Base-by-base conservation (phyloP, 2,113 vertebrate species). In the Eurystomus gularis region DNA sequence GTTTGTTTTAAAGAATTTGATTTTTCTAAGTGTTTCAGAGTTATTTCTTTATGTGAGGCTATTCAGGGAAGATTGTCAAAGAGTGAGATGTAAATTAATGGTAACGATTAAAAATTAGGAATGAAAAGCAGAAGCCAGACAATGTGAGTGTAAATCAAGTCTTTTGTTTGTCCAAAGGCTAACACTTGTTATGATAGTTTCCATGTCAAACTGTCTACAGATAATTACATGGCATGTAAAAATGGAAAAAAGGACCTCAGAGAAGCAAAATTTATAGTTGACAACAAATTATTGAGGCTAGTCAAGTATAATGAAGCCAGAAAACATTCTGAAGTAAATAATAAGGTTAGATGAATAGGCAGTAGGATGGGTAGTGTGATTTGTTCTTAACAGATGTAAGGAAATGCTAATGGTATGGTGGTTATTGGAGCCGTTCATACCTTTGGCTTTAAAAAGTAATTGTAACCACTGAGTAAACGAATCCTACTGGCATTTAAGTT, bases 321-420 rank as follows among this genome's bases (percentile, higher is more conserved):
- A 88, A 93, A 96, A 86, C 24, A 48, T 75, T 81, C 48, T 78
- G 42, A 94, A 83, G 51, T 85, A 93, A 91, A 88, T 94, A 94
- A 82, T 49, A 88, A 86, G 20, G 39, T 81, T 78, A 90, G 72
- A 86, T 71, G 35, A 92, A 71, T 64, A 83, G 39, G 46, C 18
- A 78, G 39, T 68, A 57, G 55, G 68, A 83, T 2, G 25, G 46
- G 26, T 80, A 86, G 73, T 73, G n/a, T 23, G 61, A 80, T 88
- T 96, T 1, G 4, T 39, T 79, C 31, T 33, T 77, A 88, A 62
- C 28, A 96, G 61, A 57, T 26, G 6, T 62, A 82, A 82, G 60
- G 58, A 92, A 88, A 73, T 25, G 25, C 17, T 48, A 46, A 68
- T 42, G 42, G 15, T 42, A 15, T 42, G 42, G 42, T 42, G 42